These are phyloP conservation scores for Stenurella melanura DNA, from an alignment of 2,888 invertebrate species.

Conservation along the genomic window DNA sequence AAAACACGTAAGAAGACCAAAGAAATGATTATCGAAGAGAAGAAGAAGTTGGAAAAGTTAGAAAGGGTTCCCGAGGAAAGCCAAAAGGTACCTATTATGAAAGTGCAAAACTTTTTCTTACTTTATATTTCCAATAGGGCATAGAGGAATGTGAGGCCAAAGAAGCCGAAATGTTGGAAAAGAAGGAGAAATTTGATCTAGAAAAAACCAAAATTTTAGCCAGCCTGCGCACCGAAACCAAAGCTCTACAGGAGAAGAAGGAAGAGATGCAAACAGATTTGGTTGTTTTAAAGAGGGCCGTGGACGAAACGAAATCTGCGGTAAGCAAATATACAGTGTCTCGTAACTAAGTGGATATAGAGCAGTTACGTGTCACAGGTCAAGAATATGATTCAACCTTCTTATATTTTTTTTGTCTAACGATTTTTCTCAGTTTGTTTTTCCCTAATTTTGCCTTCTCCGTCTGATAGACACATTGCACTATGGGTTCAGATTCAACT, in stretches of 20 bases:
- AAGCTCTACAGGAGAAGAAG: conserved; percentile 82
- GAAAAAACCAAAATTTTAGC: conserved; percentile 78
- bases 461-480: no score
- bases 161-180: conserved; percentile 74
- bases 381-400: no score
- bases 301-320: conserved; percentile 82
- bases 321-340: conserved; percentile 60
- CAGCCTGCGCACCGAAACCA: conserved; percentile 81
- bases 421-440: no score
- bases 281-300: conserved; percentile 80
- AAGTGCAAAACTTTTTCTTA: background rate
- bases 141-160: conserved; percentile 75
- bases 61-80: conserved; percentile 84
- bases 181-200: conserved; percentile 77
- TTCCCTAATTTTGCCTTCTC: no score
- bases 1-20: conserved; percentile 86
- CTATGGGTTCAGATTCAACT: no score
- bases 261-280: conserved; percentile 81
- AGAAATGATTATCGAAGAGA: conserved; percentile 80
- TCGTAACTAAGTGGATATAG: no score
- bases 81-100: conserved; percentile 75
- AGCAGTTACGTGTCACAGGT: no score
- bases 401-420: no score
- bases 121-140: conserved; percentile 52
- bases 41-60: conserved; percentile 80